Evolutionary conservation across 2,888 invertebrate species (phyloP), one percentile per base, ranked within the genome.

Genomic region (Leptopterna dolabrata): DNA sequence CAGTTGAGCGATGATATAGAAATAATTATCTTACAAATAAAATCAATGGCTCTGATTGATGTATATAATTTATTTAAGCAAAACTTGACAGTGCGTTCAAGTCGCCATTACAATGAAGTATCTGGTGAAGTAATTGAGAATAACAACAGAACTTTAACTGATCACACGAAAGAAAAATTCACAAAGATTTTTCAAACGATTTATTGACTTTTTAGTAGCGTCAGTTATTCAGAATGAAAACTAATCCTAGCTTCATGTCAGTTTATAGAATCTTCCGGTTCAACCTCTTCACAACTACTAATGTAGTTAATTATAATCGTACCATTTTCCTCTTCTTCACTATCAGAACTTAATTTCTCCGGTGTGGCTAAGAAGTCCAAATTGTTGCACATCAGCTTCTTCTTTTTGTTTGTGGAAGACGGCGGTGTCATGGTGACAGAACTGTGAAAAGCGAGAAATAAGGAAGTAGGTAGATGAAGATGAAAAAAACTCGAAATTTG

Each of bases 361-460:
- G 85, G 85, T 19, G 85, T 73, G 27, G 27, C 9, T 4, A 85
- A 73, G 27, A 43, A 85, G 45, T 73, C 85, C 30, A 29, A n/a
- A 47, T 43, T 36, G 27, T 29, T n/a, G 19, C 29, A 27, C 45
- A 43, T 45, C 27, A 85, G n/a, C n/a, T 43, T 29, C 45, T 76
- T 76, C 86, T 80, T 86, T 41, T 86, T 86, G 16, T 76, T 78
- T 9, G 51, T 55, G 0, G 84, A 43, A 30, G 86, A 27, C 0
- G 86, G 86, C 14, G 86, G 86, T 6, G 86, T 86, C 86, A 86
- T 86, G 0, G 86, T 86, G 24, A 86, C 78, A 19, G 86, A 86
- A 63, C 86, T 86, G 45, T 14, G 73, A 29, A 41, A 19, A 71
- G 24, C 71, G 24, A n/a, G 24, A 27, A 71, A 19, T 4, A 36